phyloP scores from a whole-genome alignment of 64 coral and sea anemone species.

The Pocillopora damicornis region DNA sequence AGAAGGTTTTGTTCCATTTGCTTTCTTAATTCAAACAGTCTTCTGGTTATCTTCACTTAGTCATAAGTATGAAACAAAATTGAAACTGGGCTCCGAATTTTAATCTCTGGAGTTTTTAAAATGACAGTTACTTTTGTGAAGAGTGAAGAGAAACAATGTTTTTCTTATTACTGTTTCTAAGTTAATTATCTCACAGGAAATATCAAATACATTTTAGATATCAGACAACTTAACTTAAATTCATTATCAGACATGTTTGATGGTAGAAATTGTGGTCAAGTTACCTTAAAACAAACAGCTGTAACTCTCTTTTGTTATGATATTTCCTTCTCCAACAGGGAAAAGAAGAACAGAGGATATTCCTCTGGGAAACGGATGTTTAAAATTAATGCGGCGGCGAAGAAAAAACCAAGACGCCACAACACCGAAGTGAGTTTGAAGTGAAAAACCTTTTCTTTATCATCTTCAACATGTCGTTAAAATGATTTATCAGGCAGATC shows the following conservation, averaged over 20 bases:
- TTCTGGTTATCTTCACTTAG: neutral
- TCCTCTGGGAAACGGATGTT: conserved; percentile 83
- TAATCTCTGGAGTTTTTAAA: too few relatives aligned
- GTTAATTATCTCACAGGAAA: too few relatives aligned
- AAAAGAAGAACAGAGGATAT: conserved; percentile 86
- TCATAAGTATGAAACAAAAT: too few relatives aligned
- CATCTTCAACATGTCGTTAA: neutral
- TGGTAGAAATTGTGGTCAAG: too few relatives aligned
- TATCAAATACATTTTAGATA: too few relatives aligned
- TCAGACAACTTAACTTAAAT: too few relatives aligned
- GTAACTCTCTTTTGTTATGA: neutral
- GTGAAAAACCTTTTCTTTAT: neutral
- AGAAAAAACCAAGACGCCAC: conserved; percentile 77
- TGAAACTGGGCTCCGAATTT: too few relatives aligned
- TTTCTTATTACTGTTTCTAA: too few relatives aligned
- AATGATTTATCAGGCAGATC: neutral
- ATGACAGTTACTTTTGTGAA: too few relatives aligned
- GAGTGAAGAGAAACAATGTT: too few relatives aligned
- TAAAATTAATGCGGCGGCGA: conserved; percentile 61
- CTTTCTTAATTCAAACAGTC: neutral
- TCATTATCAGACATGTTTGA: too few relatives aligned
- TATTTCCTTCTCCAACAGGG: conserved; percentile 36
- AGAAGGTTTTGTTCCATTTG: neutral
- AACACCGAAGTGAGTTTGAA: conserved; percentile 72
- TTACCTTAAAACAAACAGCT: neutral